Conservation (phyloP, 2,113 vertebrate genomes). For the Dromiciops gliroides region DNA sequence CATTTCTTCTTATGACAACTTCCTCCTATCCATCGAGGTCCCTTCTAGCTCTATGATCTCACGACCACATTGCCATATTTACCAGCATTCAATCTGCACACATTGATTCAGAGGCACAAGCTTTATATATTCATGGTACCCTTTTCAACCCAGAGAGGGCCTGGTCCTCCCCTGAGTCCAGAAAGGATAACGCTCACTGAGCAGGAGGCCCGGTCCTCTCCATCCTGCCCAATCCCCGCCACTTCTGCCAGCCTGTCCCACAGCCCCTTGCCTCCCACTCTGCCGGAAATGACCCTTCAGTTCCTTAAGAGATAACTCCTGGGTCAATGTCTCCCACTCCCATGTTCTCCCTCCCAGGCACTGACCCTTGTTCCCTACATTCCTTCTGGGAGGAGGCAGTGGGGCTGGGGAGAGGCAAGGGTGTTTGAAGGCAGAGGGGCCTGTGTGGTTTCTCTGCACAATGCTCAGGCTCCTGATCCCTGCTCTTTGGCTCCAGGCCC, state of each 20-base stretch:
- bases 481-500: conserved; percentile 1
- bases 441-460: background rate
- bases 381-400: background rate
- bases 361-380: background rate
- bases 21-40: background rate
- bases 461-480: background rate
- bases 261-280: background rate
- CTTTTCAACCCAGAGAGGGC: background rate
- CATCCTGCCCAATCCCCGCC: background rate
- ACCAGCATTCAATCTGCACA: background rate
- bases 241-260: background rate
- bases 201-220: background rate
- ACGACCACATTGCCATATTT: background rate
- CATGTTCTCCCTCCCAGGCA: background rate
- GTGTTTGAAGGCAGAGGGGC: background rate
- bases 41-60: background rate
- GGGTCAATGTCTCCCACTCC: background rate
- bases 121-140: background rate
- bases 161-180: background rate
- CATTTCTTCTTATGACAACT: background rate
- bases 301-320: background rate
- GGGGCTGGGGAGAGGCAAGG: background rate
- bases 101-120: background rate
- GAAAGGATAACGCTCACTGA: background rate
- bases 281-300: background rate